Evolutionary conservation across 2,797 vertebrate species (phyloP), one percentile per base, ranked within the genome.

Genomic region (Arctocebus calabarensis): DNA sequence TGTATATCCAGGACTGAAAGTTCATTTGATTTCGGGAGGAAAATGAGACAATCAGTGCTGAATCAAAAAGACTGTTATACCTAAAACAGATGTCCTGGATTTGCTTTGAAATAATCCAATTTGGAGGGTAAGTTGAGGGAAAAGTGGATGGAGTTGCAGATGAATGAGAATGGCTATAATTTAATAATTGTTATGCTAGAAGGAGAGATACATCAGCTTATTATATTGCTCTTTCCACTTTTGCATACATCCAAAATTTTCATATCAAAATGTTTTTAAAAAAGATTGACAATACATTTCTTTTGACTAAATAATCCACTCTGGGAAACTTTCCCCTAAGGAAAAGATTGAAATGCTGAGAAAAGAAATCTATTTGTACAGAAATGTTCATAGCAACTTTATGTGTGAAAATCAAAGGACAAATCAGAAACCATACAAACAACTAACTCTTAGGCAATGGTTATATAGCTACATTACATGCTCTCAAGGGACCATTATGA

Each of bases 351-450:
- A 97, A 95, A 94, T 92, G 75, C 57, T 95, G 17, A 32, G 66
- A 62, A 70, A 84, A 91, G 43, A 93, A 94, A 89, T 68, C 4
- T 87, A 64, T 89, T 85, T 91, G 74, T 81, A 90, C 40, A 85
- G 25, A 84, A 75, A 96, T 89, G 84, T 94, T 95, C 93, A 94
- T 55, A 94, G 52, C 77, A 73, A 93, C 7, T 48, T 96, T 74
- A 96, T 94, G 94, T 94, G 79, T 96, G 74, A 94, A 94, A 87
- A 12, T 84, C 19, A 70, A 81, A 93, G n/a, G 17, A 73, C 95
- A 93, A 94, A 83, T 94, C 57, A 96, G 77, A 90, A 96, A 68
- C 84, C 95, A 84, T 86, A 87, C 79, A 95, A 94, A 94, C 70
- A 94, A 75, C 94, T 95, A 86, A 84, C 3, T 2, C 94, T 96